These are phyloP conservation scores for Dufourea novaeangliae DNA, from an alignment of 1,140 invertebrate genomes.

Conservation along the genomic window DNA sequence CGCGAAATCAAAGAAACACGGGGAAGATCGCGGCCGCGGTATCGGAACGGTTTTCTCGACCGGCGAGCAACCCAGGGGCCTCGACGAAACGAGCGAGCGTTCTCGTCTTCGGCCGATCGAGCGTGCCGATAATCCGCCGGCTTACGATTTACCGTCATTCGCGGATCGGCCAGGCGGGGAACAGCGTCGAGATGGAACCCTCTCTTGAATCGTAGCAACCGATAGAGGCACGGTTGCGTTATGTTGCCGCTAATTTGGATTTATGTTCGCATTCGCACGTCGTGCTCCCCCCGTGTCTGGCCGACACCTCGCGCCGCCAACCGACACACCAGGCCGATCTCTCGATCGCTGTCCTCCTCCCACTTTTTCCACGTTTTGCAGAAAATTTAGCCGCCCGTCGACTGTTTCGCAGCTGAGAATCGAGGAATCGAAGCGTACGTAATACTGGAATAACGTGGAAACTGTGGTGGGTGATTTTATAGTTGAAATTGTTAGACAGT, in stretches of 20 bases:
- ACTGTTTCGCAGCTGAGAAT: not conserved
- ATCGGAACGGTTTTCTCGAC: conserved; percentile 16
- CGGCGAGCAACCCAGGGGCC: not conserved
- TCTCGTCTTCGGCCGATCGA: conserved; percentile 42
- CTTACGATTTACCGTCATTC: conserved; percentile 63
- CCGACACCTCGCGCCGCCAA: conserved; percentile 33
- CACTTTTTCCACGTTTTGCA: conserved; percentile 43
- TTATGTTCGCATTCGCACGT: conserved; percentile 73
- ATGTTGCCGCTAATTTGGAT: conserved; percentile 75
- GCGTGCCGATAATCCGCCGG: conserved; percentile 24
- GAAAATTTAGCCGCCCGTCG: conserved; percentile 13
- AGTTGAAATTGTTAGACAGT: too few relatives aligned
- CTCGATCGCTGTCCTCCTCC: conserved; percentile 9
- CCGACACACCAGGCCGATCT: conserved; percentile 28
- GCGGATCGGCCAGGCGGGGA: conserved; percentile 1
- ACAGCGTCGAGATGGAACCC: conserved; percentile 21
- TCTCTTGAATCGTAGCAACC: conserved; percentile 42
- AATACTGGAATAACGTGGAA: too few relatives aligned
- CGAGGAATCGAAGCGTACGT: not conserved
- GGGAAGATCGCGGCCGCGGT: conserved; percentile 8
- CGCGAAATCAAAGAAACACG: conserved; percentile 11
- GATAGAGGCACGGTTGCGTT: conserved; percentile 62
- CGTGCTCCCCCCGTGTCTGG: conserved; percentile 19
- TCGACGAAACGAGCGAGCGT: conserved; percentile 22
- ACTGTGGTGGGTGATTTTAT: too few relatives aligned